Base-by-base conservation (phyloP, 2,888 invertebrate genomes). In the Drosophila kanekoi region DNA sequence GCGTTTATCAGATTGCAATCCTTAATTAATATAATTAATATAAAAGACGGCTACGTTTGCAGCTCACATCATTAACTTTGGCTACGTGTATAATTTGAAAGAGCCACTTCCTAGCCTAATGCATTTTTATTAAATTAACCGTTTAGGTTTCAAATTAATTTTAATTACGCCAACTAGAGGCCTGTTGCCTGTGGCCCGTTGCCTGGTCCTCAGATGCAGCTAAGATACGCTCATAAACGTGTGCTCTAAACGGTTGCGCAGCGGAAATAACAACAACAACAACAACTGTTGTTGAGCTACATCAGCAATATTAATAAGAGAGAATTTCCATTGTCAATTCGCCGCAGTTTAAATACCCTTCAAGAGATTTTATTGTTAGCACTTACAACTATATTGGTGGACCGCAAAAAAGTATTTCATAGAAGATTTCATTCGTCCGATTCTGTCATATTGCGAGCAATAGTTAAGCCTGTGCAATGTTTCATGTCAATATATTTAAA, bases 61-160 rank as follows among this genome's bases (percentile, higher is more conserved):
- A 41, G 57, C 62, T 61, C 78, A 41, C 69, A 60, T 58, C 66
- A 67, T 69, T 72, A 69, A 37, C 54, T 32, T n/a, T 43, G 58
- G 60, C 61, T 43, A 63, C 52, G 79, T 69, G 79, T 62, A 69
- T 65, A 74, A 83, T 67, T 64, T 72, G 35, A 49, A 23, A 58
- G 20, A 61, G 52, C 56, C 53, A 72, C 61, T 71, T 71, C 51
- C 65, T 74, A 56, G 72, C 9, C 79, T 69, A 77, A 70, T 83
- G 64, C 76, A 69, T 69, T 82, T 71, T 54, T 74, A 86, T 80
- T 77, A 64, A 72, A 77, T 82, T 79, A 71, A 67, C 72, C 77
- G 83, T 75, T 88, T 75, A 67, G 75, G 62, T 67, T 71, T 77
- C 58, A 65, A 77, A 83, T 83, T 88, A 83, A 86, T 88, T 88